Percentiles rank a stretch among this genome's conserved stretches.
Conservation (phyloP, 2,113 vertebrate species). For the Zosterops pallidus region DNA sequence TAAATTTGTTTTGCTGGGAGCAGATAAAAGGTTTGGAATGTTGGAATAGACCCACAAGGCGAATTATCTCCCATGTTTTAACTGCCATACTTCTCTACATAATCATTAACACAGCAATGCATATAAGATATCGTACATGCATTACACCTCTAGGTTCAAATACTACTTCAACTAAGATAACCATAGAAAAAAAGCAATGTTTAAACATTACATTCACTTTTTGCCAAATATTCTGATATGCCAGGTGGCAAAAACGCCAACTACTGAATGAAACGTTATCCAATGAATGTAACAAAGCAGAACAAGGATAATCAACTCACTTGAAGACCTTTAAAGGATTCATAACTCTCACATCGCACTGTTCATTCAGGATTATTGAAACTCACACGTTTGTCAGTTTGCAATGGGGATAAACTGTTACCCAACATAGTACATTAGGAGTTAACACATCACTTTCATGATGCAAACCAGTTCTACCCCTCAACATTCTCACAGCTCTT, state of each 20-base stretch:
- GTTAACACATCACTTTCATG: rapidly evolving
- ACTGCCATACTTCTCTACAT: neutral
- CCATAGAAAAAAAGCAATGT: neutral
- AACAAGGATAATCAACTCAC: neutral
- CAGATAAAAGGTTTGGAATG: neutral
- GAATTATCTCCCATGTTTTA: neutral
- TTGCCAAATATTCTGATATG: neutral
- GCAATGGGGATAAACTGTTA: neutral
- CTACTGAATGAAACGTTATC: neutral
- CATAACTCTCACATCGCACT: rapidly evolving
- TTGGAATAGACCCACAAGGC: neutral
- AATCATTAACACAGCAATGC: neutral
- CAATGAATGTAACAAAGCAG: neutral
- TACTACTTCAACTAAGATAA: neutral
- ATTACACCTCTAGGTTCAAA: neutral
- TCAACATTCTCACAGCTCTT: neutral
- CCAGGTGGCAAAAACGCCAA: neutral
- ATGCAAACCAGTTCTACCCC: neutral
- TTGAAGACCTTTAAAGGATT: neutral
- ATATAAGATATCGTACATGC: neutral
- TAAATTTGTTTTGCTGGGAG: neutral
- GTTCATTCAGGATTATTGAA: neutral
- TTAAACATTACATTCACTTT: neutral
- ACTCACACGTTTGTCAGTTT: neutral
- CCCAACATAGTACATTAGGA: neutral